Conservation (phyloP, 2,797 vertebrate genomes). For the Cetoscarus ocellatus region DNA sequence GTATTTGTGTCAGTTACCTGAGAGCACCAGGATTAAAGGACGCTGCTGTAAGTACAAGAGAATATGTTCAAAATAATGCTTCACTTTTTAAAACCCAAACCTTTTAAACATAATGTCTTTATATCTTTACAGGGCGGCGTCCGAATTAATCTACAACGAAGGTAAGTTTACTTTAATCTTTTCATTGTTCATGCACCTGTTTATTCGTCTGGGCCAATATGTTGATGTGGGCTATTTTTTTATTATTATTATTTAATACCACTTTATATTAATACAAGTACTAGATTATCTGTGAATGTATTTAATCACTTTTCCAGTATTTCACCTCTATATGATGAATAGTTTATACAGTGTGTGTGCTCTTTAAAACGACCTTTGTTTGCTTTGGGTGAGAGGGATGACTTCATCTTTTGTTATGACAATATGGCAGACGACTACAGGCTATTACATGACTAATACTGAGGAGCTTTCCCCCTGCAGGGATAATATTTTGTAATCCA, state of each 20-base stretch:
- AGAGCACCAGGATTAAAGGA: conserved; percentile 84
- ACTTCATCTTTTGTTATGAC: conserved; percentile 72
- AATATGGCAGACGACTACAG: conserved; percentile 35
- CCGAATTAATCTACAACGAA: conserved; percentile 81
- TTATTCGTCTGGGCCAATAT: conserved; percentile 23
- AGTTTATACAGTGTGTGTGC: conserved; percentile 8
- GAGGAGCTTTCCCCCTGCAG: too few species aligned
- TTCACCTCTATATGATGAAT: too few species aligned
- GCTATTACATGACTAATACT: not conserved
- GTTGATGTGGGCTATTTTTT: too few species aligned
- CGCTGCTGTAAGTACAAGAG: conserved; percentile 87
- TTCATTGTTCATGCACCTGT: conserved; percentile 63
- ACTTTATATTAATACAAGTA: too few species aligned
- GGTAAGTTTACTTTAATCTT: conserved; percentile 67
- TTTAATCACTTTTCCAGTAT: too few species aligned
- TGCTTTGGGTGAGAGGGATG: conserved; percentile 56
- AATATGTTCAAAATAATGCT: conserved; percentile 5
- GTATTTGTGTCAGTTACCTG: conserved; percentile 75
- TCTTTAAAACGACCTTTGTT: conserved; percentile 75
- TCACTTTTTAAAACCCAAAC: not conserved
- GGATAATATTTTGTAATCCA: not conserved
- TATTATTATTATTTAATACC: too few species aligned
- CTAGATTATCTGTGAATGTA: too few species aligned
- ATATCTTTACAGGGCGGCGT: conserved; percentile 87
- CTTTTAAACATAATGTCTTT: conserved; percentile 35